phyloP scores from a whole-genome alignment of 2,888 invertebrate genomes.

The Tipula lateralis region DNA sequence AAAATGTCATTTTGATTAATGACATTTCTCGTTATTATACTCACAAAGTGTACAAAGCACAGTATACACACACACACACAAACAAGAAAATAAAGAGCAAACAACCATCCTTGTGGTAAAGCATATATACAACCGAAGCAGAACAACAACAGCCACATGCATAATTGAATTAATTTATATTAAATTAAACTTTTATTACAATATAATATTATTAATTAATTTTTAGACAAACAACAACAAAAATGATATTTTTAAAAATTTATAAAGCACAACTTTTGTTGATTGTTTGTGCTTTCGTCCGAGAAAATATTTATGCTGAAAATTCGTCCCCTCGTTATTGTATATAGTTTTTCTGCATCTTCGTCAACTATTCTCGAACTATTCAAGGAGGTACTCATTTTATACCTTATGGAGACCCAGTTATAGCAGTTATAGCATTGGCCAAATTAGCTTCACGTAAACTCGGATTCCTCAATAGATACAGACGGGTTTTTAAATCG shows the following conservation, averaged over 20 bases:
- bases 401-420: too few species aligned
- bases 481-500: too few species aligned
- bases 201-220: conserved; percentile 7
- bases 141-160: neutral
- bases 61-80: neutral
- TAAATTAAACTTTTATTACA: neutral
- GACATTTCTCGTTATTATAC: neutral
- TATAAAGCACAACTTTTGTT: neutral
- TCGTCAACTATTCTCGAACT: too few species aligned
- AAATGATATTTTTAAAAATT: neutral
- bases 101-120: neutral
- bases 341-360: too few species aligned
- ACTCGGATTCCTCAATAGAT: too few species aligned
- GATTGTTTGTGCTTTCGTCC: neutral
- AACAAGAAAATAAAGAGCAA: neutral
- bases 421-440: too few species aligned
- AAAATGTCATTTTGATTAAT: conserved; percentile 3
- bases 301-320: too few species aligned
- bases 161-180: neutral
- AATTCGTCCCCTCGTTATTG: too few species aligned
- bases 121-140: neutral
- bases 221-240: neutral
- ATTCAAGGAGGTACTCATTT: too few species aligned
- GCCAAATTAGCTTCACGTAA: too few species aligned
- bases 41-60: neutral